Evolutionary conservation across 2,888 invertebrate genomes (phyloP).

Genomic region (Xestia xanthographa): DNA sequence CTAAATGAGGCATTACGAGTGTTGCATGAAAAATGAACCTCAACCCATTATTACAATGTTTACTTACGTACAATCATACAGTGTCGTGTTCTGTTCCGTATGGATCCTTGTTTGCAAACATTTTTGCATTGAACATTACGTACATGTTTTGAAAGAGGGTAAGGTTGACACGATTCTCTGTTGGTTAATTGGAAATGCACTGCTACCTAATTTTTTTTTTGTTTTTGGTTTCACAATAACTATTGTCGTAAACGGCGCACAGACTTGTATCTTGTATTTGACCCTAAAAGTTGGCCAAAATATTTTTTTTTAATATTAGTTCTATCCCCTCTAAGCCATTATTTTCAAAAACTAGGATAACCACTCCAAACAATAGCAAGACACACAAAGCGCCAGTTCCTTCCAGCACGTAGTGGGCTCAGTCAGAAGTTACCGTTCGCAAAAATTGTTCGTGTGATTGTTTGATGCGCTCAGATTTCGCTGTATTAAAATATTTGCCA

Average conservation of each 20-base stretch:
- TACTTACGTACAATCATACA: slow-evolving; percentile 38
- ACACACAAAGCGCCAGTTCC: too few species aligned
- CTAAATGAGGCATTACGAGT: slow-evolving; percentile 38
- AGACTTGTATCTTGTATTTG: too few species aligned
- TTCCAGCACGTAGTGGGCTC: too few species aligned
- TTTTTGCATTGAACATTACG: slow-evolving; percentile 35
- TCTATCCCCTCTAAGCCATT: too few species aligned
- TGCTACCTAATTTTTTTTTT: neutral
- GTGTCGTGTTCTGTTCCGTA: slow-evolving; percentile 41
- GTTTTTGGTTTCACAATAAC: neutral
- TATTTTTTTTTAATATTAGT: too few species aligned
- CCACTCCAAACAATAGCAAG: too few species aligned
- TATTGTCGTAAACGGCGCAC: neutral
- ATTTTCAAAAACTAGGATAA: too few species aligned
- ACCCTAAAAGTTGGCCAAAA: too few species aligned
- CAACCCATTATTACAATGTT: slow-evolving; percentile 50
- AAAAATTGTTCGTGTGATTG: too few species aligned
- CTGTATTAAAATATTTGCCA: too few species aligned
- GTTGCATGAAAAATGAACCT: slow-evolving; percentile 52
- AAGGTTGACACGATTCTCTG: neutral
- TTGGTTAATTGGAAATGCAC: neutral
- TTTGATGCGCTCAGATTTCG: too few species aligned
- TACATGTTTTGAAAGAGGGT: slow-evolving; percentile 48
- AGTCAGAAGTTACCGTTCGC: too few species aligned
- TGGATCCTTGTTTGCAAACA: slow-evolving; percentile 59